Base-by-base conservation (phyloP, 2,888 invertebrate genomes). In the Sesia apiformis region DNA sequence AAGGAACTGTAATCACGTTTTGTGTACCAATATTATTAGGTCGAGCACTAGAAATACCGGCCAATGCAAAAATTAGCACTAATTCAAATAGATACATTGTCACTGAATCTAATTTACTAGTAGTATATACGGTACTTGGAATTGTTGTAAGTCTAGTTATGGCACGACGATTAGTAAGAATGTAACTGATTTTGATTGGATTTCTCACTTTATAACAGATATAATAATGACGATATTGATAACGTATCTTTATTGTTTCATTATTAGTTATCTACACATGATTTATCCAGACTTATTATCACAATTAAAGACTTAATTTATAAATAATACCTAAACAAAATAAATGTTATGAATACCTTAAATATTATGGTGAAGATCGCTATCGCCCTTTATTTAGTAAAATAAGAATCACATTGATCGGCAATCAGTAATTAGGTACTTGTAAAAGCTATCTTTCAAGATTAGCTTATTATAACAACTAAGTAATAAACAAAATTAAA, bases 161-260 rank as follows among this genome's bases (percentile, higher is more conserved):
- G 23, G 23, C 23, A 23, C 23, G 23, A 23, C 23, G 23, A 23
- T 23, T 7, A 46, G 6, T 46, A 54, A 55, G 61, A 63, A 63
- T 62, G 57, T 71, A 66, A 70, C 68, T 68, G 64, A 56, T 63
- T 68, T 63, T 70, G 66, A 71, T 70, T 63, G 57, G 57, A 61
- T 66, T 72, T 66, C 70, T 70, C 63, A 60, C 46, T 6, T 8
- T 46, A 46, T 51, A 43, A 8, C n/a, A 46, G 41, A 41, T 52
- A 49, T 38, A 51, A 40, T 39, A 42, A 53, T 63, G 60, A 63
- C 63, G 64, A 58, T 6, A 53, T 50, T 56, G 70, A 70, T 70
- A 70, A 59, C 61, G 6, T 70, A 69, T 64, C 63, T 58, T 52
- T 53, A 40, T 58, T 42, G 39, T 56, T 56, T 59, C 59, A 54